These are phyloP conservation scores for Drosophila trapezifrons DNA, from an alignment of 1,140 invertebrate genomes.

Conservation along the genomic window DNA sequence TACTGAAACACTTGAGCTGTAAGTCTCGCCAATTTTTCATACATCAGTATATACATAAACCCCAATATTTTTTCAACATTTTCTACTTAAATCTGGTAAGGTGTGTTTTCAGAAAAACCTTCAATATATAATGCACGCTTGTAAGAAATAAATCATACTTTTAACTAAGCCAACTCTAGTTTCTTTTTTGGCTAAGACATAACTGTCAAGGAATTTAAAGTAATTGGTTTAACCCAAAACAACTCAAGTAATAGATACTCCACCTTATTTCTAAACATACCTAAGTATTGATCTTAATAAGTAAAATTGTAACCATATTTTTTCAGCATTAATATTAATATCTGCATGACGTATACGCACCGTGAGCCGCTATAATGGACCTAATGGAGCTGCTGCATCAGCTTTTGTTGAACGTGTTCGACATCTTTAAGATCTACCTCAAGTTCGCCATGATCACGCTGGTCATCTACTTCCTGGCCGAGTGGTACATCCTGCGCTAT, in stretches of 20 bases:
- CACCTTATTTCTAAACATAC: background rate
- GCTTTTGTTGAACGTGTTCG: slow-evolving; percentile 53
- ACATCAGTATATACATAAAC: background rate
- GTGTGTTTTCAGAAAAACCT: background rate
- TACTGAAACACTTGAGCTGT: background rate
- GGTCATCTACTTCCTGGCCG: slow-evolving; percentile 68
- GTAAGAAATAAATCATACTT: background rate
- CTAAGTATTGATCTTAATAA: background rate
- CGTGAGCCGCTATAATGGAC: slow-evolving; percentile 50
- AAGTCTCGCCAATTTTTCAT: background rate
- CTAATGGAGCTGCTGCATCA: slow-evolving; percentile 59
- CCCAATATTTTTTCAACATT: background rate
- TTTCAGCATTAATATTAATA: background rate
- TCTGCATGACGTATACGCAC: slow-evolving; percentile 54
- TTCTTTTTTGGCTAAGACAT: background rate
- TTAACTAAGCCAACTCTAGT: background rate
- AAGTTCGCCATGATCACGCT: slow-evolving; percentile 73
- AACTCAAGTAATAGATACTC: background rate
- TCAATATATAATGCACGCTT: background rate
- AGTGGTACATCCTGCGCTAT: slow-evolving; percentile 76
- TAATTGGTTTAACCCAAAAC: background rate
- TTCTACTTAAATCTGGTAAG: background rate
- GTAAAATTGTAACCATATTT: background rate
- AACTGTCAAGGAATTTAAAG: background rate
- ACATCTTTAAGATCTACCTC: slow-evolving; percentile 75